A percentile compares a stretch with the other conserved stretches of the same genome.
Evolutionary conservation across 2,888 invertebrate genomes (phyloP).

Genomic region (Seira ritae): DNA sequence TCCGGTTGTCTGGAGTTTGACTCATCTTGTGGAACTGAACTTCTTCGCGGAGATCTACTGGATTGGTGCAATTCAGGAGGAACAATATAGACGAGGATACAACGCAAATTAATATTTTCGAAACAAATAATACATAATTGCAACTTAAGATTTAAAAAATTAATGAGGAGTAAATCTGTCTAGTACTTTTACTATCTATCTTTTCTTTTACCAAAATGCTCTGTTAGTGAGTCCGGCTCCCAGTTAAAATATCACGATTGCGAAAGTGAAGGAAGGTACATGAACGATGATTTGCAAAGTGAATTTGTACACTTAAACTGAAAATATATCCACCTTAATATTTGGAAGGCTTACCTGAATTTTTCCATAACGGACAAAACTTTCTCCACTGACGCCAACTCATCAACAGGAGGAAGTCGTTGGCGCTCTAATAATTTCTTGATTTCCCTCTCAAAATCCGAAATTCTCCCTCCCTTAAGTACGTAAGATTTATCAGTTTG

Average conservation of each 20-base stretch:
- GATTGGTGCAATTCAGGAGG: neutral
- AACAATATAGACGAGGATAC: neutral
- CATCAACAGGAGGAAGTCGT: slow-evolving; percentile 77
- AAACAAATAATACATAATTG: slow-evolving; percentile 4
- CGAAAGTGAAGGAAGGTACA: slow-evolving; percentile 28
- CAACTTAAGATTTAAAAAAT: slow-evolving; percentile 26
- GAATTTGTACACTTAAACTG: neutral
- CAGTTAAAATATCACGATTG: neutral
- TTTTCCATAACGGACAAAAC: slow-evolving; percentile 73
- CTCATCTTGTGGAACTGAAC: slow-evolving; percentile 62
- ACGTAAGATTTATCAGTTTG: slow-evolving; percentile 73
- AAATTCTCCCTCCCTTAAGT: slow-evolving; percentile 71
- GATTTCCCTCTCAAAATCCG: slow-evolving; percentile 87
- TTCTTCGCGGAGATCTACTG: slow-evolving; percentile 60
- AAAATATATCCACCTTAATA: neutral
- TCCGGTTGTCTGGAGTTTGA: slow-evolving; percentile 41
- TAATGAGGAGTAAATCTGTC: neutral
- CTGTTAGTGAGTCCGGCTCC: neutral
- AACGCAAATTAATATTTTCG: slow-evolving; percentile 33
- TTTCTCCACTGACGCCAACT: slow-evolving; percentile 72
- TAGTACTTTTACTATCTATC: too few species aligned
- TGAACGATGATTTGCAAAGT: neutral
- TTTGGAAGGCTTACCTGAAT: slow-evolving; percentile 61
- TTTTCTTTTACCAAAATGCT: neutral
- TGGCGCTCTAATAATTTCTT: slow-evolving; percentile 87